Evolutionary conservation across 2,797 vertebrate species (phyloP), one percentile per base, ranked within the genome.

Genomic region (Dryobates pubescens): DNA sequence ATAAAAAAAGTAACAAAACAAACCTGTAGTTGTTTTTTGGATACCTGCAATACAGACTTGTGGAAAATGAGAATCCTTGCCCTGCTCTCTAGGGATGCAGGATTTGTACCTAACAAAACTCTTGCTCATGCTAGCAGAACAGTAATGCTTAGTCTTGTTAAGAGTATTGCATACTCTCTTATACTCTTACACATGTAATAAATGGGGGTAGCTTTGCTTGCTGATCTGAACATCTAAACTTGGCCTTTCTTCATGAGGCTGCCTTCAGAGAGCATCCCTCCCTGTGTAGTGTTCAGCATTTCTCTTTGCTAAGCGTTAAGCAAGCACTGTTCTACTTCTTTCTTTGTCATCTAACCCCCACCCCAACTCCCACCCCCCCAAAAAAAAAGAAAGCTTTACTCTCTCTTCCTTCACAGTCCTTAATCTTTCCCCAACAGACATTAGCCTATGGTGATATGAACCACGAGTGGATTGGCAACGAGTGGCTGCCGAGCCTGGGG

Each of bases 361-460:
- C 38, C 11, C 38, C 38, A n/a, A n/a, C n/a, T n/a, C n/a, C n/a
- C n/a, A n/a, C 38, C 12, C 38, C 11, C 36, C 36, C 36, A 49
- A 79, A 41, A 10, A 90, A 53, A 79, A 41, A 10, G 90, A 32
- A 32, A 22, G 30, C 70, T 78, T 51, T 43, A 7, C 3, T n/a
- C 19, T n/a, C 19, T 38, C 76, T 24, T 34, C 34, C 32, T 79
- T 62, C 58, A 70, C 38, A 4, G 53, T 51, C 29, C 38, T 58
- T 74, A 20, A 19, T 65, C 32, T 65, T 57, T 68, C 43, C 32
- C 49, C 92, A 90, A 30, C 92, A 99, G 99, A 99, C 99, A 0
- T 89, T 99, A 65, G 99, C 99, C 0, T 99, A 99, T 1, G 99
- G 99, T 29, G 99, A 99, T 95, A 99, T 99, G 99, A 99, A 99